Base-by-base conservation (phyloP, 2,888 invertebrate species). In the Yponomeuta evonymella region DNA sequence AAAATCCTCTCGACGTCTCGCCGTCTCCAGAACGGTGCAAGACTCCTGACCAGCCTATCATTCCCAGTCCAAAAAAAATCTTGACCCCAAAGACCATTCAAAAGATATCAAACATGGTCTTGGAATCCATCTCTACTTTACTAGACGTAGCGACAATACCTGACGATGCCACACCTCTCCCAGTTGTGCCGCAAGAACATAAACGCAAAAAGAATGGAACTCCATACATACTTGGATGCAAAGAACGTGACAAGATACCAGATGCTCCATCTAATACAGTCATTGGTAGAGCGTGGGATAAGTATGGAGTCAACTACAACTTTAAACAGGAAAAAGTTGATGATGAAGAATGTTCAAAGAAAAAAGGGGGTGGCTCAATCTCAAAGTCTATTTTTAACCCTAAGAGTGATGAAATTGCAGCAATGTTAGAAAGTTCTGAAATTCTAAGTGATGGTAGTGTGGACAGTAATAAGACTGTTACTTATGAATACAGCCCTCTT, bases 371-470 rank as follows among this genome's bases (percentile, higher is more conserved):
- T 75, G 10, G 51, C 51, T 68, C 68, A 12, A 33, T 78, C 63
- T 76, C 78, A 12, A 80, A 82, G 73, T 83, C 83, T 3, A 76
- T 78, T 30, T 83, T 83, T 72, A 83, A 83, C 75, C 77, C 78
- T 0, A 72, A 76, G 68, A 78, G 74, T 75, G 77, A 81, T 70
- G 79, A 81, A 73, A 81, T 79, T 67, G 75, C 76, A 29, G 72
- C 73, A 30, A 72, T 67, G 58, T 65, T 75, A 11, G 76, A 75
- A n/a, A 62, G 63, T 4, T 36, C 71, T 3, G 72, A 72, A 11
- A 48, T 68, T 66, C 70, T 68, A 58, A 70, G 75, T 70, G 75
- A 77, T 77, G 73, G 68, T 48, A 81, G 79, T 72, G 74, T 71
- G 67, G 79, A 81, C 71, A 80, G 79, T 72, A 78, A 80, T 71